phyloP scores from a whole-genome alignment of 2,113 vertebrate genomes.

The Chinchilla lanigera region DNA sequence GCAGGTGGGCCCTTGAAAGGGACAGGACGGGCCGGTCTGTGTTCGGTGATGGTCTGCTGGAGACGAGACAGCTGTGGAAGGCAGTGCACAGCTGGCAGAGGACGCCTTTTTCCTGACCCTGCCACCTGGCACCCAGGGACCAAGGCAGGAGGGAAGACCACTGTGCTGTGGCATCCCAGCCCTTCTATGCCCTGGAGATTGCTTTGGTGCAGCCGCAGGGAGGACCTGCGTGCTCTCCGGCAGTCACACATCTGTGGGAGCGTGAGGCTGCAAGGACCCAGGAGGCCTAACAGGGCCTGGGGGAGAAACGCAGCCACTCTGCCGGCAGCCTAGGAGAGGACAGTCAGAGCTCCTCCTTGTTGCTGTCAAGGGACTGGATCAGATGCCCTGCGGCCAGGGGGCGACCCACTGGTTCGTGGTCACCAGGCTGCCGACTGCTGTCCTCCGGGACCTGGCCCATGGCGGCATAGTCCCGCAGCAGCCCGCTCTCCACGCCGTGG shows the following conservation, averaged over 20 bases:
- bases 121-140: background rate
- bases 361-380: slow-evolving; percentile 81
- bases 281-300: slow-evolving; percentile 49
- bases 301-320: slow-evolving; percentile 18
- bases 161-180: background rate
- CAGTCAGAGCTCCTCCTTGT: slow-evolving; percentile 90
- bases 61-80: background rate
- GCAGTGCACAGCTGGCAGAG: background rate
- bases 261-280: fast-evolving
- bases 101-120: background rate
- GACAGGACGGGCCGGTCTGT: background rate
- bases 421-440: background rate
- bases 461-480: slow-evolving; percentile 72
- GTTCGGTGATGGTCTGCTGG: background rate
- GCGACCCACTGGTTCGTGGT: background rate
- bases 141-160: background rate
- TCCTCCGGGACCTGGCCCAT: background rate
- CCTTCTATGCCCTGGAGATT: background rate
- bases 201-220: background rate
- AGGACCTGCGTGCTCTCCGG: slow-evolving; percentile 73
- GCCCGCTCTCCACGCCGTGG: slow-evolving; percentile 76
- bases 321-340: background rate
- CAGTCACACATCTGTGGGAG: slow-evolving; percentile 1
- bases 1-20: background rate
- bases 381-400: slow-evolving; percentile 51